Conservation (phyloP, 2,113 vertebrate genomes). For the Platichthys flesus region DNA sequence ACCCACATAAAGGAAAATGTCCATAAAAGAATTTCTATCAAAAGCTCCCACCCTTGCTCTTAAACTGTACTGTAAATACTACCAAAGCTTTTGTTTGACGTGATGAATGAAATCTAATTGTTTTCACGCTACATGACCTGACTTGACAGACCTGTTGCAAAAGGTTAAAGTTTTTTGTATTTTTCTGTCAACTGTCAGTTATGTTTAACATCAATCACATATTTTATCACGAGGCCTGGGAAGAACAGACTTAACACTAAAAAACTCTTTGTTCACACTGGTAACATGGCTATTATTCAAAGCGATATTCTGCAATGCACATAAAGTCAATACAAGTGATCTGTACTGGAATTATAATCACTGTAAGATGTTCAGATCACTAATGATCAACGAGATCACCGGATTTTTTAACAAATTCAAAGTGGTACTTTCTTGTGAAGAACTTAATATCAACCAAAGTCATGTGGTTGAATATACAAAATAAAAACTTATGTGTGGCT, state of each 20-base stretch:
- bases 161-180: not conserved
- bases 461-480: not conserved
- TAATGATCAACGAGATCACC: not conserved
- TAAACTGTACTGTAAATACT: slow-evolving; percentile 66
- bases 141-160: slow-evolving; percentile 17
- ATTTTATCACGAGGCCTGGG: not conserved
- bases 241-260: not conserved
- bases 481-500: not conserved
- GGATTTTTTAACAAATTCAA: too few relatives aligned
- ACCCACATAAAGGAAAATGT: slow-evolving; percentile 66
- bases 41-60: slow-evolving; percentile 62
- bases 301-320: not conserved
- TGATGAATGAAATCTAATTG: slow-evolving; percentile 36
- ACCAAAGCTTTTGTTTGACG: slow-evolving; percentile 31
- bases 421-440: not conserved
- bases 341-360: not conserved
- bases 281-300: not conserved
- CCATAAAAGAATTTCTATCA: slow-evolving; percentile 65
- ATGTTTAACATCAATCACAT: slow-evolving; percentile 23
- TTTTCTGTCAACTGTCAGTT: not conserved
- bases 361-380: not conserved
- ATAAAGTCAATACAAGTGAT: not conserved
- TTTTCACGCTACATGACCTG: slow-evolving; percentile 33
- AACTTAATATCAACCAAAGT: not conserved
- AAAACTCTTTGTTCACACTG: not conserved